phyloP scores from a whole-genome alignment of 1,140 invertebrate species.

The Hypothenemus hampei region DNA sequence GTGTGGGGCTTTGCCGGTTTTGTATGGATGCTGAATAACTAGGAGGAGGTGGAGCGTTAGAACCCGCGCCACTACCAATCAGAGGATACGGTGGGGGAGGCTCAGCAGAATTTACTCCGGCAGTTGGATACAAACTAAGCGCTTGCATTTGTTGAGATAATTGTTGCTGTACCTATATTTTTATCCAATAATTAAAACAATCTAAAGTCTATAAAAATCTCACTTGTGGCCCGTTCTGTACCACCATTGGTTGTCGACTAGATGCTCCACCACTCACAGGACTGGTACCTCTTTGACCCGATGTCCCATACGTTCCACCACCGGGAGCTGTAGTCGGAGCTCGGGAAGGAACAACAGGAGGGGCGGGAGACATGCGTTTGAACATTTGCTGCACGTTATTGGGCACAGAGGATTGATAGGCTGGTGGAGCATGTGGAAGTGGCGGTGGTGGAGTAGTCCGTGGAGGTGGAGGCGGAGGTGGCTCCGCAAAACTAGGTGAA shows the following conservation, averaged over 20 bases:
- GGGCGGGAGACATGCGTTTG: conserved; percentile 78
- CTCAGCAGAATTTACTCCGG: conserved; percentile 50
- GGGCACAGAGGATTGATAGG: conserved; percentile 51
- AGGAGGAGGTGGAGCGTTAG: conserved; percentile 67
- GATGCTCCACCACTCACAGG: conserved; percentile 38
- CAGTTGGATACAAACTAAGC: conserved; percentile 69
- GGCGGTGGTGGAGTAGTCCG: conserved; percentile 63
- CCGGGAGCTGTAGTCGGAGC: conserved; percentile 51
- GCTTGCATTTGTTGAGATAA: conserved; percentile 81
- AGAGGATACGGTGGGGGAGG: conserved; percentile 76
- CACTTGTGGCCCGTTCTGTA: conserved; percentile 73
- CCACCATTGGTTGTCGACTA: conserved; percentile 65
- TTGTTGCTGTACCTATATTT: conserved; percentile 63
- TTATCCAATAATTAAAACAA: too few relatives aligned
- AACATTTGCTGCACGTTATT: conserved; percentile 74
- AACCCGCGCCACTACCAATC: conserved; percentile 51
- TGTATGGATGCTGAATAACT: conserved; percentile 81
- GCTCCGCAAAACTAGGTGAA: conserved; percentile 59
- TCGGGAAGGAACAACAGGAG: conserved; percentile 54
- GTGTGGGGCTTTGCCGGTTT: conserved; percentile 79
- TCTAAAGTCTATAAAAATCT: neutral
- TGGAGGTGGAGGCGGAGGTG: conserved; percentile 64
- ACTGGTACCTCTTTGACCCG: conserved; percentile 65
- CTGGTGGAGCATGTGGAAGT: conserved; percentile 50
- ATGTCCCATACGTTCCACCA: conserved; percentile 44